Evolutionary conservation across 2,888 invertebrate species (phyloP).

Genomic region (Criorhina ranunculi): DNA sequence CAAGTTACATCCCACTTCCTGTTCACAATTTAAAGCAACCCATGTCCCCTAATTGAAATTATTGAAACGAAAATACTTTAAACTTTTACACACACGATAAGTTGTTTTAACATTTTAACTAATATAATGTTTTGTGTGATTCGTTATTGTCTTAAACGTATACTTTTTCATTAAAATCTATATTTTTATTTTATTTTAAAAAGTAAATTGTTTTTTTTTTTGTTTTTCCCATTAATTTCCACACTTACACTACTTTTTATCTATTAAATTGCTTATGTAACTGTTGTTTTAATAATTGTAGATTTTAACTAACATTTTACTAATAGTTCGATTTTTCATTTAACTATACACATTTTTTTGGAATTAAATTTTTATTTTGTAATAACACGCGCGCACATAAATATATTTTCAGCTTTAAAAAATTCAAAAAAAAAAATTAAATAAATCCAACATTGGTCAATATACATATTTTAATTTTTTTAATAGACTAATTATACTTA

Average conservation of each 20-base stretch:
- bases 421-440: slow-evolving; percentile 30
- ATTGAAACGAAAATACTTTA: background rate
- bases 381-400: slow-evolving; percentile 55
- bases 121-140: slow-evolving; percentile 20
- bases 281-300: slow-evolving; percentile 41
- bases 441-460: slow-evolving; percentile 68
- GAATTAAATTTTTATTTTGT: slow-evolving; percentile 20
- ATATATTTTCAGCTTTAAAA: slow-evolving; percentile 33
- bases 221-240: slow-evolving; percentile 13
- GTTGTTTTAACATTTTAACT: background rate
- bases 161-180: slow-evolving; percentile 51
- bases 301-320: slow-evolving; percentile 58
- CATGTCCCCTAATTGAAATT: background rate
- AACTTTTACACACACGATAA: background rate
- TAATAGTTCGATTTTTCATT: slow-evolving; percentile 46
- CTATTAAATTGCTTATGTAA: slow-evolving; percentile 50
- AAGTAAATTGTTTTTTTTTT: background rate
- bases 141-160: slow-evolving; percentile 76
- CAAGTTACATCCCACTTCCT: background rate
- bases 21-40: background rate
- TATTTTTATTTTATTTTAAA: slow-evolving; percentile 1
- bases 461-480: slow-evolving; percentile 41
- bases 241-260: background rate
- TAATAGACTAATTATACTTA: slow-evolving; percentile 17
- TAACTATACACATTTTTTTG: slow-evolving; percentile 54